Conservation (phyloP, 2,888 invertebrate species). For the Dichetophora obliterata region DNA sequence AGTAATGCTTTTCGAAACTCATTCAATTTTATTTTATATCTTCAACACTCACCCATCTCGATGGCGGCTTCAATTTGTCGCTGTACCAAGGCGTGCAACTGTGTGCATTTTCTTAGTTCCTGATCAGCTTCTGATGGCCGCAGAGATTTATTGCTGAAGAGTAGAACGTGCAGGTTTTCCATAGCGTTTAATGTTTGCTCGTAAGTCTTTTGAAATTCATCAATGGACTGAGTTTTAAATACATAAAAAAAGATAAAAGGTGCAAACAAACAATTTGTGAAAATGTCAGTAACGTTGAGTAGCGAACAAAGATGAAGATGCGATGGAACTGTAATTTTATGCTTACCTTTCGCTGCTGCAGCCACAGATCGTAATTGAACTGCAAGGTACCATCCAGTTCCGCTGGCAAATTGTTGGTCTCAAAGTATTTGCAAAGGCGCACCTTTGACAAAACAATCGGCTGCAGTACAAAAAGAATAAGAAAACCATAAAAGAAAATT, state of each 20-base stretch:
- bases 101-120: constrained; percentile 72
- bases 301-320: background rate
- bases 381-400: constrained; percentile 80
- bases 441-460: constrained; percentile 79
- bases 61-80: constrained; percentile 70
- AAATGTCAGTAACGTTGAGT: constrained; percentile 24
- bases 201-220: constrained; percentile 77
- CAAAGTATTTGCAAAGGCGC: constrained; percentile 78
- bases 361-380: constrained; percentile 82
- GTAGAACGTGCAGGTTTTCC: constrained; percentile 74
- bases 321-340: background rate
- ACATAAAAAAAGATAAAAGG: constrained; percentile 9
- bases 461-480: constrained; percentile 68
- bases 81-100: constrained; percentile 72
- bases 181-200: constrained; percentile 74
- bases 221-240: constrained; percentile 73
- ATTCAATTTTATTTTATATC: too few relatives aligned
- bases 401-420: constrained; percentile 78
- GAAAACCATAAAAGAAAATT: background rate
- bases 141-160: constrained; percentile 72
- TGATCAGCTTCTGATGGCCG: constrained; percentile 74
- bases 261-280: background rate
- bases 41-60: constrained; percentile 69
- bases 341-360: constrained; percentile 81
- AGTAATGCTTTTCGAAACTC: too few relatives aligned